Evolutionary conservation across 2,113 vertebrate species (phyloP).

Genomic region (Brachyhypopomus gauderio): DNA sequence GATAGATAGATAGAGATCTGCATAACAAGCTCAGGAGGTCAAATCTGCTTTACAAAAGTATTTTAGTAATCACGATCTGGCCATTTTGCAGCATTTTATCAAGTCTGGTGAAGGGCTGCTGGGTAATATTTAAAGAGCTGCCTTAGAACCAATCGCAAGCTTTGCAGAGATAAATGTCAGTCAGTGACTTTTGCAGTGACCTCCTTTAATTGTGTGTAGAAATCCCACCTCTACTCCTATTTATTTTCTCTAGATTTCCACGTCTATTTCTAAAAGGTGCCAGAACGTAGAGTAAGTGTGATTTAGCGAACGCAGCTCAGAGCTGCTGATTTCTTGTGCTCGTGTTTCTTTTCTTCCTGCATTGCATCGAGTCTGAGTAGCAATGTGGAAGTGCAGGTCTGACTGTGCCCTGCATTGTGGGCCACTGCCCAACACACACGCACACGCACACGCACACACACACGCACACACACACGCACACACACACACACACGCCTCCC

Average conservation of each 20-base stretch:
- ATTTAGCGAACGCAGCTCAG: no score
- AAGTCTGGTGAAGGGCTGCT: no score
- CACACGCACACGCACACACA: not conserved
- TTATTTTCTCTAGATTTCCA: no score
- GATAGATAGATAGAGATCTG: no score
- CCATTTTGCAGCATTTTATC: no score
- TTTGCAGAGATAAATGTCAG: no score
- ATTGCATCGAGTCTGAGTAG: constrained; percentile 10
- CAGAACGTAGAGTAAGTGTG: not conserved
- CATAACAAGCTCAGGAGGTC: no score
- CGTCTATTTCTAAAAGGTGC: not conserved
- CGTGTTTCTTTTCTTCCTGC: constrained; percentile 5
- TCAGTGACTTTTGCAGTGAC: not conserved
- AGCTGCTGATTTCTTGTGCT: not conserved
- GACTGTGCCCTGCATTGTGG: not conserved
- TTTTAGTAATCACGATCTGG: no score
- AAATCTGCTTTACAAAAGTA: no score
- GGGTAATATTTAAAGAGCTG: no score
- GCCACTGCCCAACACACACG: no score
- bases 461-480: not conserved
- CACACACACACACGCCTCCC: not conserved
- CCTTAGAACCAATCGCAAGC: no score
- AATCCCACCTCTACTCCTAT: not conserved
- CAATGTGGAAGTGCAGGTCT: not conserved
- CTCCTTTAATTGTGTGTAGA: not conserved